Conservation (phyloP, 1,140 invertebrate species). For the Temnothorax nylanderi region DNA sequence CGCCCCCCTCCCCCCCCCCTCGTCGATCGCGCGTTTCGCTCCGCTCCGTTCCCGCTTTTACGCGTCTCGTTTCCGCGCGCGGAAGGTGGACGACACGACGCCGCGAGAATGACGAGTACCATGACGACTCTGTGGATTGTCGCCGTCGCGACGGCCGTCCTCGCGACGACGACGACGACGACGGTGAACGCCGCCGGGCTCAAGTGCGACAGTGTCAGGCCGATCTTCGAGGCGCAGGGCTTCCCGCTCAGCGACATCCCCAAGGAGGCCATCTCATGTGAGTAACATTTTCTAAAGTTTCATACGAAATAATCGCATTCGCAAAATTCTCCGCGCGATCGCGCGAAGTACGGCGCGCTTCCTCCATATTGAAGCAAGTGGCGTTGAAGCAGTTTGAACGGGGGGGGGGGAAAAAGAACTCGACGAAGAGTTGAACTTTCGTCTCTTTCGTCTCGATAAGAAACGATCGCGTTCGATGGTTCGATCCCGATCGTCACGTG, state of each 20-base stretch:
- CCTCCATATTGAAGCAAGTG: background rate
- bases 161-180: conserved; percentile 64
- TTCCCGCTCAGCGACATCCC: conserved; percentile 83
- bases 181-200: conserved; percentile 71
- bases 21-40: background rate
- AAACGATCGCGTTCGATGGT: background rate
- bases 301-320: background rate
- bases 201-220: conserved; percentile 80
- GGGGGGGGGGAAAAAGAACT: background rate
- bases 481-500: background rate
- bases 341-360: background rate
- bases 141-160: conserved; percentile 73
- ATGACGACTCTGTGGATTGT: conserved; percentile 76
- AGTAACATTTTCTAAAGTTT: conserved; percentile 58
- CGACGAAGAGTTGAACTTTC: too few species aligned
- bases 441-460: background rate
- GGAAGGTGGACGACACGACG: background rate
- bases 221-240: conserved; percentile 81
- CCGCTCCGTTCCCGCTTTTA: background rate
- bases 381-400: background rate
- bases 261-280: conserved; percentile 83
- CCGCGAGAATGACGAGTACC: conserved; percentile 77
- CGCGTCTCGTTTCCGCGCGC: conserved; percentile 34
- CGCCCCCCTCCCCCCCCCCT: too few species aligned
- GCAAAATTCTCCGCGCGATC: background rate